Base-by-base conservation (phyloP, 92 coral and sea anemone species). In the Bergia puertoricense region DNA sequence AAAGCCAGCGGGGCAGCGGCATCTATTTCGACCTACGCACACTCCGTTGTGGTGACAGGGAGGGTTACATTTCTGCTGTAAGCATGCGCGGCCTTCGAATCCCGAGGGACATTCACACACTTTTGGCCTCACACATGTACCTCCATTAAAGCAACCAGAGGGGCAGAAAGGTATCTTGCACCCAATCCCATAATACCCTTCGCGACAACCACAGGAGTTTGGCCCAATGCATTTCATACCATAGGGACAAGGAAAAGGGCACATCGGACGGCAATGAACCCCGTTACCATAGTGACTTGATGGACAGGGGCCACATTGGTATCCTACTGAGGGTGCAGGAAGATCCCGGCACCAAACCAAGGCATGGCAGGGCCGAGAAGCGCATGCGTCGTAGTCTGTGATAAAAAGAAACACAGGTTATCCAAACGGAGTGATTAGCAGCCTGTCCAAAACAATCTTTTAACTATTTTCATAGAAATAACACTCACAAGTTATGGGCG, bases 141-240 rank as follows among this genome's bases (percentile, higher is more conserved):
- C 99, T 0, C 98, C 99, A 86, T 96, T 93, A 81, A 86, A 91
- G 79, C 99, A 96, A 20, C 99, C 94, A 68, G 54, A 90, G 50
- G 66, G 57, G 6, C 79, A 86, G 62, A 30, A 23, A 2, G 87
- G 79, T 20, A 84, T 44, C 62, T 54, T 78, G 76, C 89, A 78
- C 56, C 89, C 81, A 57, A 37, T 56, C 50, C 81, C 83, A 75
- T 43, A 76, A 76, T 86, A 89, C 67, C 77, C 76, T 45, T 77
- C 73, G 14, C 51, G 83, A 78, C 89, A 90, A 39, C 85, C 86
- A 75, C 98, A 94, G 22, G 90, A 90, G 66, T 87, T 89, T 30
- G 94, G 92, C 71, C 91, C 96, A 4, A 91, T 76, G 88, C 98
- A 96, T 65, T 39, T 91, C 95, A 95, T 95, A 42, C 95, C 98